Conservation (phyloP, 2,888 invertebrate species). For the Ophion ellenae region DNA sequence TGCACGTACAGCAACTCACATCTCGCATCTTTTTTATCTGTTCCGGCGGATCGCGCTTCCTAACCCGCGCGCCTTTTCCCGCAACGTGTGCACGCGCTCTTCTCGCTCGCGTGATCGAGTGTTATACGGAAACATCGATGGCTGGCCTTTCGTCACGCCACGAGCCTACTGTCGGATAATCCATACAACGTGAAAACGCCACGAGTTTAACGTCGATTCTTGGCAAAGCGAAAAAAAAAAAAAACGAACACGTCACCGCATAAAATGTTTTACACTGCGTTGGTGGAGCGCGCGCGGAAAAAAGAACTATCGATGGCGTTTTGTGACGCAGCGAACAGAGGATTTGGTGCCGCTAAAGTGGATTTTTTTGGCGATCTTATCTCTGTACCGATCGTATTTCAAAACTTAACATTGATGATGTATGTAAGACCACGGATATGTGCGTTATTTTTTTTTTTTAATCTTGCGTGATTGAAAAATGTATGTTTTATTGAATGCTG, state of each 20-base stretch:
- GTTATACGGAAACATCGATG: constrained; percentile 39
- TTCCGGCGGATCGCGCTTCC: constrained; percentile 61
- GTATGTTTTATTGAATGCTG: no score
- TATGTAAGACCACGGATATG: no score
- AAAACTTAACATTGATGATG: no score
- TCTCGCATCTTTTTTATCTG: constrained; percentile 66
- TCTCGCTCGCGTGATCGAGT: constrained; percentile 47
- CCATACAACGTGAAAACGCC: constrained; percentile 17
- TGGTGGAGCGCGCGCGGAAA: neutral
- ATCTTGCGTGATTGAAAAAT: no score
- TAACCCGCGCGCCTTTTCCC: constrained; percentile 57
- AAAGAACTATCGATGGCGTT: neutral
- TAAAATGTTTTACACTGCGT: neutral
- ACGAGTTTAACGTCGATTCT: constrained; percentile 37
- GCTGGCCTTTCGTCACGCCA: constrained; percentile 9
- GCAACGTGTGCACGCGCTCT: constrained; percentile 43
- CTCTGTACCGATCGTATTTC: no score
- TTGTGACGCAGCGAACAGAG: neutral
- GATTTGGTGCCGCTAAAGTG: no score
- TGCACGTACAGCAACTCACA: constrained; percentile 41
- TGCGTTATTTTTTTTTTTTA: no score
- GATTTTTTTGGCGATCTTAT: no score
- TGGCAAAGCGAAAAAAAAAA: constrained; percentile 9
- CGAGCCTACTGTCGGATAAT: constrained; percentile 25
- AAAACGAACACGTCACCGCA: neutral